Percentiles rank a stretch among this genome's conserved stretches.
phyloP scores from a whole-genome alignment of 2,113 vertebrate genomes.

The Reinhardtius hippoglossoides region DNA sequence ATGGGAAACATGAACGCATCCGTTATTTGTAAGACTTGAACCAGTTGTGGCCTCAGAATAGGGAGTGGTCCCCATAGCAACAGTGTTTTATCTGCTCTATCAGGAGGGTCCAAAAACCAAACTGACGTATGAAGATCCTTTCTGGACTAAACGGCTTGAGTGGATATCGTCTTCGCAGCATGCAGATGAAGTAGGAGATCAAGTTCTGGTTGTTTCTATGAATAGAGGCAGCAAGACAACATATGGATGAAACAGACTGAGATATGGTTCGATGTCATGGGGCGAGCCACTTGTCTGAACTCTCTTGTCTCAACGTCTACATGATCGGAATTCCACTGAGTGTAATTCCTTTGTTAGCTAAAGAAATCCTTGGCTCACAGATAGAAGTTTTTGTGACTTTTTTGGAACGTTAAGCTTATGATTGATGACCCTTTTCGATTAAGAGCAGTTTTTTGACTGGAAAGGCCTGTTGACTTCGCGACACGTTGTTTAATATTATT shows the following conservation, averaged over 20 bases:
- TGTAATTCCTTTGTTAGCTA: not conserved
- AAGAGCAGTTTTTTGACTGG: too few relatives aligned
- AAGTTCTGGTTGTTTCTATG: slow-evolving; percentile 68
- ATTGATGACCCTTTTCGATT: too few relatives aligned
- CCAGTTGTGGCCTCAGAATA: not conserved
- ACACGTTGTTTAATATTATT: not conserved
- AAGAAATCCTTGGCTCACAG: not conserved
- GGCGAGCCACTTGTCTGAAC: slow-evolving; percentile 46
- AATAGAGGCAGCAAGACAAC: slow-evolving; percentile 71
- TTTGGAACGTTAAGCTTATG: too few relatives aligned
- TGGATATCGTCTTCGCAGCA: slow-evolving; percentile 58
- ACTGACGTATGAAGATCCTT: slow-evolving; percentile 36
- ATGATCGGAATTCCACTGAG: not conserved
- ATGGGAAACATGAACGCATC: not conserved
- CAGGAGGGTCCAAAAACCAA: slow-evolving; percentile 45
- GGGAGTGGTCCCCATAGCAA: slow-evolving; percentile 19
- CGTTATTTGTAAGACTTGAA: not conserved
- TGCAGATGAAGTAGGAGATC: slow-evolving; percentile 61
- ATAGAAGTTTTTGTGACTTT: not conserved
- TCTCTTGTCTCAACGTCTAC: slow-evolving; percentile 4
- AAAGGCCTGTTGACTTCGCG: too few relatives aligned
- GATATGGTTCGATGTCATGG: slow-evolving; percentile 39
- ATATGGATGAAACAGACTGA: slow-evolving; percentile 60
- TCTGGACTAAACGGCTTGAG: slow-evolving; percentile 55
- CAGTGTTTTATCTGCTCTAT: slow-evolving; percentile 21